These are phyloP conservation scores for Oncopeltus fasciatus DNA, from an alignment of 1,140 invertebrate species.

Conservation along the genomic window DNA sequence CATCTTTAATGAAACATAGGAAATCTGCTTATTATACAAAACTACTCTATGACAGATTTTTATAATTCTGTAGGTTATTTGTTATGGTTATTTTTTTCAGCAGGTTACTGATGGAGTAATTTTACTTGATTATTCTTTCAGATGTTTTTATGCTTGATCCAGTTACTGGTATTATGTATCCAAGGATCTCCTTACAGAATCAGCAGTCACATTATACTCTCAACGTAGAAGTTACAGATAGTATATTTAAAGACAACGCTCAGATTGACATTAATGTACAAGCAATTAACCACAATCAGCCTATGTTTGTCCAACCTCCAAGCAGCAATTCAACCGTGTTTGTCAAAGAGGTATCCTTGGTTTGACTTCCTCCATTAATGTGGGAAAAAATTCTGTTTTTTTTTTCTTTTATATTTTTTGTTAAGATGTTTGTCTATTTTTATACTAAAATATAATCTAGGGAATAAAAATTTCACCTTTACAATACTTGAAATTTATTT, in stretches of 20 bases:
- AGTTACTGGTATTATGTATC: slow-evolving; percentile 60
- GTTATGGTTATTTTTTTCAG: too few relatives aligned
- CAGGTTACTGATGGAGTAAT: too few relatives aligned
- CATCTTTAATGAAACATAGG: too few relatives aligned
- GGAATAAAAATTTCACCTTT: too few relatives aligned
- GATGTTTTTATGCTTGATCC: slow-evolving; percentile 57
- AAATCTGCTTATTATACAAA: background rate
- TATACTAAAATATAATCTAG: too few relatives aligned
- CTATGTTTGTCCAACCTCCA: slow-evolving; percentile 65
- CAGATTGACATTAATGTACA: slow-evolving; percentile 61
- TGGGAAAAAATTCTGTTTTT: too few relatives aligned
- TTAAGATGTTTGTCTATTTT: too few relatives aligned
- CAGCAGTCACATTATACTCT: slow-evolving; percentile 47
- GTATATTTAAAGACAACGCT: slow-evolving; percentile 49
- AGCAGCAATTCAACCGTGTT: slow-evolving; percentile 54
- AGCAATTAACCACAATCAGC: slow-evolving; percentile 72
- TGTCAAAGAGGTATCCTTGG: slow-evolving; percentile 66
- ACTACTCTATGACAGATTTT: background rate
- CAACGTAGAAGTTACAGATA: slow-evolving; percentile 57
- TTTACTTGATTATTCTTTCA: slow-evolving; percentile 27
- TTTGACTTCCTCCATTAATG: too few relatives aligned
- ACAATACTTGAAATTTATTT: too few relatives aligned
- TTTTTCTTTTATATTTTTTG: too few relatives aligned
- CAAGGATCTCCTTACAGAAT: slow-evolving; percentile 49
- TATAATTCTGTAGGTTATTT: background rate